Evolutionary conservation across 2,113 vertebrate species (phyloP).

Genomic region (Uria lomvia): DNA sequence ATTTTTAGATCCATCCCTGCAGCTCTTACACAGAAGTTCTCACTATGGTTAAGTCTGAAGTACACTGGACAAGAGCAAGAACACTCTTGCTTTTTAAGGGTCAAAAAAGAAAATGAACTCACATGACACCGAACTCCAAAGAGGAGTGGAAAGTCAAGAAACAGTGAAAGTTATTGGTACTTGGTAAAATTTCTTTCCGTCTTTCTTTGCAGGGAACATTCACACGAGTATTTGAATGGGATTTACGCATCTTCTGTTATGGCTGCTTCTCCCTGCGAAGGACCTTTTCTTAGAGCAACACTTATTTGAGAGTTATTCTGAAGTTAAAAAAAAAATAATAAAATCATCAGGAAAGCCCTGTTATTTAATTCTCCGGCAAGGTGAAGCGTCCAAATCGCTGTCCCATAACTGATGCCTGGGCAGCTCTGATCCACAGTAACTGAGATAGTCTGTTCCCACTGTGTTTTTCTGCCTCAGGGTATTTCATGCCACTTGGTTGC

Average conservation of each 20-base stretch:
- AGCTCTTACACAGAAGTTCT: background rate
- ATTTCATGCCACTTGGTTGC: background rate
- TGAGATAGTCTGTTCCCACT: background rate
- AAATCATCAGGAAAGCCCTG: background rate
- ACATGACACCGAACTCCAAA: background rate
- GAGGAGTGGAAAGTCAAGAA: background rate
- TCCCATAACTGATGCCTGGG: too few relatives aligned
- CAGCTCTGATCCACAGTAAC: background rate
- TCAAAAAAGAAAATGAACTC: background rate
- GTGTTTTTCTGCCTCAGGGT: background rate
- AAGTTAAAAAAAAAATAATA: background rate
- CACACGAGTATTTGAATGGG: background rate
- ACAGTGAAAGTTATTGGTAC: background rate
- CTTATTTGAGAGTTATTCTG: background rate
- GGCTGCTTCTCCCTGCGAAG: background rate
- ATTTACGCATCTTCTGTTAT: background rate
- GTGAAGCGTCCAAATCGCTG: background rate
- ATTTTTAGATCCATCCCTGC: background rate
- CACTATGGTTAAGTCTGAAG: background rate
- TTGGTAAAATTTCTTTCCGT: background rate
- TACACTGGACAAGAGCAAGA: background rate
- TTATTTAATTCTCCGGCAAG: background rate
- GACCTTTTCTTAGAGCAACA: background rate
- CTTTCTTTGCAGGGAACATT: background rate
- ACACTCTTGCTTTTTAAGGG: background rate